These are phyloP conservation scores for Paraplagusia blochii DNA, from an alignment of 2,113 vertebrate genomes.

Conservation along the genomic window DNA sequence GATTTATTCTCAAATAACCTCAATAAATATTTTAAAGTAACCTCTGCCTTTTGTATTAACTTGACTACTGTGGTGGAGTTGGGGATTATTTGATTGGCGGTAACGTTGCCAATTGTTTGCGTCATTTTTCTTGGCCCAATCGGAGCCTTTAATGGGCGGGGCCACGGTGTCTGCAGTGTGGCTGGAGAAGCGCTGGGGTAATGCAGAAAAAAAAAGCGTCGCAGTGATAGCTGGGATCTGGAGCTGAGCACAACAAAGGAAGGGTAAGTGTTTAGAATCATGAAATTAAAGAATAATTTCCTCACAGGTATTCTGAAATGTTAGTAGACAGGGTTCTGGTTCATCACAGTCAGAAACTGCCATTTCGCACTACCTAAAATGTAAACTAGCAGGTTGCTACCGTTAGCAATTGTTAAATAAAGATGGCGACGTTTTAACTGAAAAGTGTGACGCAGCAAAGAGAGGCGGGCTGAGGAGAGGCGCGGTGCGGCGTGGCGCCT, in stretches of 20 bases:
- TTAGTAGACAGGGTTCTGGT: not conserved
- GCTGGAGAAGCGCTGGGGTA: constrained; percentile 9
- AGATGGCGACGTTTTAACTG: constrained; percentile 56
- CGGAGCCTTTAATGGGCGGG: constrained; percentile 27
- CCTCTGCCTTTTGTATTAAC: not conserved
- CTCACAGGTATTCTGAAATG: not conserved
- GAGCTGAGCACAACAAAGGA: accelerated
- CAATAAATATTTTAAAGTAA: constrained; percentile 78
- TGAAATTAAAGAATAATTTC: not conserved
- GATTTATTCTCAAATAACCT: constrained; percentile 72
- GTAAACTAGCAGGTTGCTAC: constrained; percentile 16
- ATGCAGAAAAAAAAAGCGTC: constrained; percentile 19
- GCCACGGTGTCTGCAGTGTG: not conserved
- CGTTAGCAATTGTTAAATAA: constrained; percentile 48
- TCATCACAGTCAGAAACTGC: not conserved
- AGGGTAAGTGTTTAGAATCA: constrained; percentile 25
- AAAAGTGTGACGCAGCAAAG: constrained; percentile 52
- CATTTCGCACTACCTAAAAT: not conserved
- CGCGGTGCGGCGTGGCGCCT: constrained; percentile 29
- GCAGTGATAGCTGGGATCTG: constrained; percentile 1
- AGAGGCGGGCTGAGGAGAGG: constrained; percentile 57
- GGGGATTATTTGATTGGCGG: no score
- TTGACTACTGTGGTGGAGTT: not conserved
- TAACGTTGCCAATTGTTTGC: no score
- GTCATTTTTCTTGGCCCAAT: constrained; percentile 45